Evolutionary conservation across 2,113 vertebrate species (phyloP).

Genomic region (Pangasianodon gigas): DNA sequence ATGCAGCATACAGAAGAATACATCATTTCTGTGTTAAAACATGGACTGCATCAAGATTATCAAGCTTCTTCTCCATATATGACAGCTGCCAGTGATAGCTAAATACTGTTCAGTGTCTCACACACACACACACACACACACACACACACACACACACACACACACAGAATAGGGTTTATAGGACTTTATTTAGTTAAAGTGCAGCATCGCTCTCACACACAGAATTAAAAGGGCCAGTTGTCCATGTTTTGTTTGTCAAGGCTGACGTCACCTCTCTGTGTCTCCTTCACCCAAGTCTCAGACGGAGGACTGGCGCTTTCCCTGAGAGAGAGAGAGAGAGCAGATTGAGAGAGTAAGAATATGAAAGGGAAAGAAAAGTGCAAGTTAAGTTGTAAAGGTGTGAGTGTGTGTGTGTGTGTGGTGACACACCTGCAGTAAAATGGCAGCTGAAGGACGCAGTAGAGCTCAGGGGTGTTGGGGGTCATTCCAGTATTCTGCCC

Average conservation of each 20-base stretch:
- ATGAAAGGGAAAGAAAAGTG: not conserved
- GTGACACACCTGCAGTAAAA: constrained; percentile 50
- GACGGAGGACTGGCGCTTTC: constrained; percentile 24
- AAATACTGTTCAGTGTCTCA: no score
- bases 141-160: not conserved
- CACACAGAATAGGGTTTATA: not conserved
- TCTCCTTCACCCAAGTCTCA: constrained; percentile 31
- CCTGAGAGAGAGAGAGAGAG: constrained; percentile 42
- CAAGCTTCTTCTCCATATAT: no score
- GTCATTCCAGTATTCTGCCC: constrained; percentile 45
- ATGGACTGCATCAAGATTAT: not conserved
- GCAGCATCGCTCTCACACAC: not conserved
- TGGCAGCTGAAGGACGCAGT: constrained; percentile 64
- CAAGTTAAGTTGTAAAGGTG: not conserved
- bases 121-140: no score
- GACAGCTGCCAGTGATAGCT: no score
- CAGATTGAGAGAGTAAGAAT: not conserved
- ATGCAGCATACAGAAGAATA: not conserved
- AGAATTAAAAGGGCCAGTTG: constrained; percentile 62
- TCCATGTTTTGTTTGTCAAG: constrained; percentile 47
- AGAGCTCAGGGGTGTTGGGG: constrained; percentile 71
- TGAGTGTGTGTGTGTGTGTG: not conserved
- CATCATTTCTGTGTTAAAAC: not conserved
- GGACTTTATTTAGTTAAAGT: constrained; percentile 21
- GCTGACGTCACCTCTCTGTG: not conserved